Conservation (phyloP, 2,888 invertebrate genomes). For the Escarpia spicata region DNA sequence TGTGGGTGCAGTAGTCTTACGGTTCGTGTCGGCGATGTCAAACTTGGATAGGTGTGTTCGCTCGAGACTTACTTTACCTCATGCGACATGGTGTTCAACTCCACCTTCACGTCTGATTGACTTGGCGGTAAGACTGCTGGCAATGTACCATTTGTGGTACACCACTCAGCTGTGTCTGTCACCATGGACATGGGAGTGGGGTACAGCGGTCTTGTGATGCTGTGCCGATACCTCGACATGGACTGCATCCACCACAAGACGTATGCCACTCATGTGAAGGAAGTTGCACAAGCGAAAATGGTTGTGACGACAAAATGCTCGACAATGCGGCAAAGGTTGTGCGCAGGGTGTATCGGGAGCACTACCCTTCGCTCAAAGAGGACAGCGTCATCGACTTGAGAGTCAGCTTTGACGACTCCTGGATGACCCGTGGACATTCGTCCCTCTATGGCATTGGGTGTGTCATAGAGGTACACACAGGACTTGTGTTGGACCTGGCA, state of each 20-base stretch:
- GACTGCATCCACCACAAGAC: neutral
- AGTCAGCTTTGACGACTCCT: neutral
- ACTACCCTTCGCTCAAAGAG: neutral
- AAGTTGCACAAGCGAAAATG: neutral
- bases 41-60: neutral
- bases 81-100: neutral
- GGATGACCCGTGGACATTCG: neutral
- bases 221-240: neutral
- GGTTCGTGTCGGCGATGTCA: neutral
- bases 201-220: neutral
- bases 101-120: neutral
- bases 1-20: neutral
- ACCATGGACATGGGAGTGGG: neutral
- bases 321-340: neutral
- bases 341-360: neutral
- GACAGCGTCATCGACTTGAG: neutral
- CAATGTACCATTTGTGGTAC: neutral
- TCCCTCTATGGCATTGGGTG: neutral
- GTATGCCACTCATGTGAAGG: neutral
- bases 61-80: neutral
- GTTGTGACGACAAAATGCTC: neutral
- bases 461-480: neutral
- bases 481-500: neutral
- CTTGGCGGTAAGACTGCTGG: neutral
- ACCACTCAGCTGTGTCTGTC: neutral